Percentiles rank a stretch among this genome's conserved stretches.
Conservation (phyloP, 2,888 invertebrate genomes). For the Pachydiplax longipennis region DNA sequence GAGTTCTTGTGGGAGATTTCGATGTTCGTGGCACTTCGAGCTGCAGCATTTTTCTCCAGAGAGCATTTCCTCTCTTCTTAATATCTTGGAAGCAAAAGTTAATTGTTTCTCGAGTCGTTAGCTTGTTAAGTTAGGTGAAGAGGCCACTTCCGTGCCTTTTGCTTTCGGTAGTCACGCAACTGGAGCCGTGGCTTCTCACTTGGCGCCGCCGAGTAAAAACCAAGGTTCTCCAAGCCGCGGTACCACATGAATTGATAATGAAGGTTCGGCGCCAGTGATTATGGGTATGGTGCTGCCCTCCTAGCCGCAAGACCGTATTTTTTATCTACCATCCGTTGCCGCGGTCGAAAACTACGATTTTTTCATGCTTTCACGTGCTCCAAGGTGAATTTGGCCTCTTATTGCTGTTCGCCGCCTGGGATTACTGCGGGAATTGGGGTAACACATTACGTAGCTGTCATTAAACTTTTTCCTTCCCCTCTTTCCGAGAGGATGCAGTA, state of each 20-base stretch:
- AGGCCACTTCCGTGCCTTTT: not conserved
- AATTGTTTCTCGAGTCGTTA: not conserved
- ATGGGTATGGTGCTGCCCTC: not conserved
- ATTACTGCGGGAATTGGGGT: not conserved
- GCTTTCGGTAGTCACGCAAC: not conserved
- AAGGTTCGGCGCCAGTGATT: not conserved
- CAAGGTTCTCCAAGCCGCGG: not conserved
- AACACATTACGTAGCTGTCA: not conserved
- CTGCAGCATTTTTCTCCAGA: not conserved
- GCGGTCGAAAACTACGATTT: not conserved
- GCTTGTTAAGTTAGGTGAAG: not conserved
- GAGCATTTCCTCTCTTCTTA: not conserved
- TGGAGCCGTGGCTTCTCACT: not conserved
- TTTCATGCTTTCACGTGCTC: not conserved
- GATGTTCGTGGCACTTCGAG: not conserved
- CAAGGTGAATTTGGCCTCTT: not conserved
- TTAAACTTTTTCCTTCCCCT: not conserved
- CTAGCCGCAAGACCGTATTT: not conserved
- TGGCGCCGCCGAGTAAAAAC: not conserved
- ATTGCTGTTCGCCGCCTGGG: not conserved
- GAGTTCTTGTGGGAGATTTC: not conserved
- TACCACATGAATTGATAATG: not conserved
- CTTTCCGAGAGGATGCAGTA: not conserved
- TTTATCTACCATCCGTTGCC: not conserved
- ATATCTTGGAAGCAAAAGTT: not conserved